Evolutionary conservation across 2,888 invertebrate species (phyloP), one percentile per base, ranked within the genome.

Genomic region (Pyrochroa serraticornis): DNA sequence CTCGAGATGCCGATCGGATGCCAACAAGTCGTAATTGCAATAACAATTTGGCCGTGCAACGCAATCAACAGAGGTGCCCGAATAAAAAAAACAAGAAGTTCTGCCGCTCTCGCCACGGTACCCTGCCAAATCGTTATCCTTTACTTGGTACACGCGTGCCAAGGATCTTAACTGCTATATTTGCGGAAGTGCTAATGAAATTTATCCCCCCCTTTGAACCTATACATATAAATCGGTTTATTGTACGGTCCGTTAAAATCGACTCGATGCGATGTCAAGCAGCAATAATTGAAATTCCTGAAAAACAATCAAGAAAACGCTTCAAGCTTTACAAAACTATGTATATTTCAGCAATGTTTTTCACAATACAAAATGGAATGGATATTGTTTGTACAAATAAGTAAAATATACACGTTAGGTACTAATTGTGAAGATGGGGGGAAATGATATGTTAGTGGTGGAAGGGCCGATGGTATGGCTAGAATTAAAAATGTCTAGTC

Each of bases 201-300:
- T 74, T 71, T 71, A 73, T 74, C 69, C 67, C 58, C 54, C 60
- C 66, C 69, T 68, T 69, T 67, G 62, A 65, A 69, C 70, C 73
- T 74, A 73, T 75, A 73, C 75, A 75, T 75, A 74, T 71, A 75
- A 75, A 75, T 75, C 68, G 73, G 72, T 66, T 69, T 69, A 73
- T 73, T 70, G 70, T 66, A 48, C 61, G 61, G 59, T 61, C 63
- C 68, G 66, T 70, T 70, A 71, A 70, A 65, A 67, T 58, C 59
- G 62, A 66, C 62, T 60, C 55, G 58, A 49, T 47, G 63, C 37
- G 46, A 58, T 44, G 10, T 7, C 14, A 10, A 36, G 37, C 22
- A 22, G 22, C 22, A 22, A 22, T 22, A 22, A 22, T 22, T 22
- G 22, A 22, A 22, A 22, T 22, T 22, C 22, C 22, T 22, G 37